These are phyloP conservation scores for Nesogale talazaci DNA, from an alignment of 2,113 vertebrate genomes.

Conservation along the genomic window DNA sequence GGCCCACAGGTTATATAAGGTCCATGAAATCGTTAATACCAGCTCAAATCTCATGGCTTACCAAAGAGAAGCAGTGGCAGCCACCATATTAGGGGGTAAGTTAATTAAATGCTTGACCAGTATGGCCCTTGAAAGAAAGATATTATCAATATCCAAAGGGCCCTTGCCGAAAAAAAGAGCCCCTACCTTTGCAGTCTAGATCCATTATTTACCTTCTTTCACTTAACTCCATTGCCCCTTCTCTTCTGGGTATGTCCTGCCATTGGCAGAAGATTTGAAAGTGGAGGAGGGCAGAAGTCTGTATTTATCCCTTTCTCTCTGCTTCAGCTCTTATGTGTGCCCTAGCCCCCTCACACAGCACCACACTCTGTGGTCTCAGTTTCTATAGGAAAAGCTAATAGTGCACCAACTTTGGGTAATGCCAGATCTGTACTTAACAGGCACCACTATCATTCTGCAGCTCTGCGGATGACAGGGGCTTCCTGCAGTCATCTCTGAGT, in stretches of 20 bases:
- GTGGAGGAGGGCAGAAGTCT: not conserved
- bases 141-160: too few species aligned
- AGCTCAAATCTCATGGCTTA: too few species aligned
- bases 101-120: too few species aligned
- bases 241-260: not conserved
- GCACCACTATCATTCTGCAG: not conserved
- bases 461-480: not conserved
- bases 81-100: too few species aligned
- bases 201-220: conserved; percentile 31
- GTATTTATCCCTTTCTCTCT: not conserved
- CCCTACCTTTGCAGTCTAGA: not conserved
- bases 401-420: not conserved
- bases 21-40: too few species aligned
- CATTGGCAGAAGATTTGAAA: too few species aligned
- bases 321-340: not conserved
- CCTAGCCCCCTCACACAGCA: not conserved
- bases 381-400: not conserved
- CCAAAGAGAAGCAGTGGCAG: too few species aligned
- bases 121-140: too few species aligned
- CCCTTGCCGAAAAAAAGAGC: too few species aligned
- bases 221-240: not conserved
- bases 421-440: not conserved
- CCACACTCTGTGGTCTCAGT: not conserved
- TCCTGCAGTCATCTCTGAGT: not conserved
- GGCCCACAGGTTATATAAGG: too few species aligned